These are phyloP conservation scores for Drosophila affinis DNA, from an alignment of 2,888 invertebrate genomes.

Conservation along the genomic window DNA sequence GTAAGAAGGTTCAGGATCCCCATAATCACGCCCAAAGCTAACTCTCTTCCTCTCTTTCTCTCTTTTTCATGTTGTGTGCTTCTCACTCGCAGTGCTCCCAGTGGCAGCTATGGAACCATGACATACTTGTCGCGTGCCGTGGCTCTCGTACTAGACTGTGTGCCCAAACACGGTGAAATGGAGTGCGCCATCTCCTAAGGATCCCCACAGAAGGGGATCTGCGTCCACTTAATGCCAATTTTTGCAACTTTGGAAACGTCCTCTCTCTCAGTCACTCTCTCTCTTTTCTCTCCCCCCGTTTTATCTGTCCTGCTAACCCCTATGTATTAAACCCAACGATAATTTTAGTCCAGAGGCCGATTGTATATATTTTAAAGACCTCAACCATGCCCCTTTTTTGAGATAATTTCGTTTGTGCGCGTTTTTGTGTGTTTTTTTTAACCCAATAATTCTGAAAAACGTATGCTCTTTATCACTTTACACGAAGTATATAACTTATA, in stretches of 20 bases:
- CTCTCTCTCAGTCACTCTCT: constrained; percentile 25
- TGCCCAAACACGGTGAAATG: constrained; percentile 90
- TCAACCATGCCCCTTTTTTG: neutral
- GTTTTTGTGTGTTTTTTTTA: constrained; percentile 8
- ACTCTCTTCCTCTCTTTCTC: constrained; percentile 41
- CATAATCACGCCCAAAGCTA: neutral
- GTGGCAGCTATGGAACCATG: constrained; percentile 98
- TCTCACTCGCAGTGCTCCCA: constrained; percentile 90
- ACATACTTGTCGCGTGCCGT: constrained; percentile 96
- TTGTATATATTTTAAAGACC: constrained; percentile 37
- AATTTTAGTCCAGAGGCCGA: constrained; percentile 32
- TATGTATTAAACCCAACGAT: constrained; percentile 47
- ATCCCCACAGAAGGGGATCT: neutral
- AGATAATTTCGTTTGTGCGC: neutral
- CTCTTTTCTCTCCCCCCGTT: constrained; percentile 13
- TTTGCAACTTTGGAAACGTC: constrained; percentile 31
- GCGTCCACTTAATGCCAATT: constrained; percentile 53
- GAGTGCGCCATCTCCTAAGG: constrained; percentile 90
- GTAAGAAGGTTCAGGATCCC: constrained; percentile 52
- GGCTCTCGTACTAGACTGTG: constrained; percentile 89
- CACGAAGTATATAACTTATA: neutral
- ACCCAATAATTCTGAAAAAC: constrained; percentile 12
- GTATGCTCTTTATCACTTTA: neutral
- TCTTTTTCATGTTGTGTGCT: constrained; percentile 31
- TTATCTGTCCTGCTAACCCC: neutral